Evolutionary conservation across 2,113 vertebrate genomes (phyloP).

Genomic region (Peucedramus taeniatus): DNA sequence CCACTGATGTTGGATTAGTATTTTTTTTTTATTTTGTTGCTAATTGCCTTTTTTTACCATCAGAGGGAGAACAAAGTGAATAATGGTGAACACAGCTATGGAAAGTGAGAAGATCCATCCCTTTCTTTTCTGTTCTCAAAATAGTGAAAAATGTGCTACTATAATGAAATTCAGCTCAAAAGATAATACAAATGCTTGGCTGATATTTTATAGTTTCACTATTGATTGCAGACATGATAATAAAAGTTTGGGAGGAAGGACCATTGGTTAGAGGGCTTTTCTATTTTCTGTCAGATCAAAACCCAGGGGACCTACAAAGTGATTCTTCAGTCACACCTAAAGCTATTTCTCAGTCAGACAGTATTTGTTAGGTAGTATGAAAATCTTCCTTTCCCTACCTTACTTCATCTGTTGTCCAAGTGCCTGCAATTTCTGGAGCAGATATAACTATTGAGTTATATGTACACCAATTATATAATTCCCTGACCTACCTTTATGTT

Average conservation of each 20-base stretch:
- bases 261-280: not conserved
- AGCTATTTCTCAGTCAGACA: not conserved
- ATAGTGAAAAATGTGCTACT: not conserved
- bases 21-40: not conserved
- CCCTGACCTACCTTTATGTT: not conserved
- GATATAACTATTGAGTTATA: not conserved
- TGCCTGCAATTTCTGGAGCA: not conserved
- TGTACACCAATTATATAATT: not conserved
- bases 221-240: not conserved
- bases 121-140: not conserved
- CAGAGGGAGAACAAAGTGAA: not conserved
- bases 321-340: not conserved
- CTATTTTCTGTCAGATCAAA: not conserved
- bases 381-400: not conserved
- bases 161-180: not conserved
- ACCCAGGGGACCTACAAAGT: not conserved
- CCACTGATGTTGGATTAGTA: not conserved
- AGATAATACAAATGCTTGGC: not conserved
- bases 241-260: not conserved
- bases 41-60: not conserved
- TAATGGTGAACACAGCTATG: rapidly evolving
- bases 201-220: not conserved
- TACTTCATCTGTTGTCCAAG: not conserved
- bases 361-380: not conserved
- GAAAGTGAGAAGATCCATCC: not conserved